A percentile compares a stretch with the other conserved stretches of the same genome.
Evolutionary conservation across 1,140 invertebrate genomes (phyloP).

Genomic region (Paraescarpia echinospica): DNA sequence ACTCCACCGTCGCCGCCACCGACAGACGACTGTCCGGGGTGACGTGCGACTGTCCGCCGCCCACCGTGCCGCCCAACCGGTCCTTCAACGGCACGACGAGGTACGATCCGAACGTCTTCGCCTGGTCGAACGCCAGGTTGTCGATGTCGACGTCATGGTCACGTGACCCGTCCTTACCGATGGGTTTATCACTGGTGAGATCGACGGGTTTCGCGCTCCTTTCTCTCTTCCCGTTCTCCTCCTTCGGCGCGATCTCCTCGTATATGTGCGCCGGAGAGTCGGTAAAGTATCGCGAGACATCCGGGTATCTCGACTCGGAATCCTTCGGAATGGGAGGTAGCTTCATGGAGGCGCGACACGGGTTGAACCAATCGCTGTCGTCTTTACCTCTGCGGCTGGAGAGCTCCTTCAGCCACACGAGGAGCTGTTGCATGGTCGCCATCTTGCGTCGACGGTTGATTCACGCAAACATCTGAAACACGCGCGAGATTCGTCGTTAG

Average conservation of each 20-base stretch:
- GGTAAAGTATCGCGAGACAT: neutral
- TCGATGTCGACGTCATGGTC: neutral
- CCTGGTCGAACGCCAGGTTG: slow-evolving; percentile 11
- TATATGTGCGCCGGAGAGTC: neutral
- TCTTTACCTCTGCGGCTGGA: neutral
- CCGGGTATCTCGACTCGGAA: neutral
- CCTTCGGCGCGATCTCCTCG: neutral
- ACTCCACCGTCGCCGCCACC: neutral
- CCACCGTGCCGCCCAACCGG: neutral
- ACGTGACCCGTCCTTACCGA: neutral
- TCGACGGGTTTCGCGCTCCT: neutral
- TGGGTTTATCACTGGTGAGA: neutral
- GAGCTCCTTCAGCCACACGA: neutral
- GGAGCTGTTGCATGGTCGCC: neutral
- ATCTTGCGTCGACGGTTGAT: neutral
- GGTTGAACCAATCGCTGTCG: neutral
- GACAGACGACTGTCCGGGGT: neutral
- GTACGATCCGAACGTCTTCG: neutral
- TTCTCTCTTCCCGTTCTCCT: neutral
- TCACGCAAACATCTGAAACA: neutral
- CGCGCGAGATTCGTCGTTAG: neutral
- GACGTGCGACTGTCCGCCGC: neutral
- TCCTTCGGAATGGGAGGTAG: neutral
- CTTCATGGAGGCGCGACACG: neutral
- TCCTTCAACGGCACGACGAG: neutral